phyloP scores from a whole-genome alignment of 2,888 invertebrate genomes.

The Alcis repandata region DNA sequence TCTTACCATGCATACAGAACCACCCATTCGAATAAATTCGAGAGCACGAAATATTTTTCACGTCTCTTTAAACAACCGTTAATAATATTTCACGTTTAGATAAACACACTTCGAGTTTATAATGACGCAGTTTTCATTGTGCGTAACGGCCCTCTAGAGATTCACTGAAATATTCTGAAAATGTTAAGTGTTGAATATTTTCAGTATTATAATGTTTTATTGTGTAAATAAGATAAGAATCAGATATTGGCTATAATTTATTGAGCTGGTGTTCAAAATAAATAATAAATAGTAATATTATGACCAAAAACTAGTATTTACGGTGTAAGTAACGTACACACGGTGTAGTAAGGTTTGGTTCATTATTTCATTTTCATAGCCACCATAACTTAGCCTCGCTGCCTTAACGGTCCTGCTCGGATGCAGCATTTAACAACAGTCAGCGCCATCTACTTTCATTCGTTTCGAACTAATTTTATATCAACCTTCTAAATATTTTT shows the following conservation, averaged over 20 bases:
- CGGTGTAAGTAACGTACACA: no score
- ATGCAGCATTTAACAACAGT: no score
- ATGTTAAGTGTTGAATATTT: slow-evolving; percentile 13
- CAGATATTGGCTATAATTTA: not conserved
- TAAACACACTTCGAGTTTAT: slow-evolving; percentile 58
- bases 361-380: no score
- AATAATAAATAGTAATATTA: no score
- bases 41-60: not conserved
- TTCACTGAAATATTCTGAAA: slow-evolving; percentile 29
- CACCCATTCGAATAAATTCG: not conserved
- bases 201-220: not conserved
- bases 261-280: not conserved
- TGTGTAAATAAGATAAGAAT: not conserved
- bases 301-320: no score
- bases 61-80: slow-evolving; percentile 27
- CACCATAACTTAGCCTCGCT: no score
- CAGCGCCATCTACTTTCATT: no score
- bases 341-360: no score
- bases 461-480: no score
- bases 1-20: no score
- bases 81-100: slow-evolving; percentile 53
- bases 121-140: slow-evolving; percentile 51
- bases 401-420: no score
- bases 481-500: no score
- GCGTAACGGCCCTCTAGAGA: slow-evolving; percentile 38